Evolutionary conservation across 2,888 invertebrate genomes (phyloP).

Genomic region (Athrips mouffetella): DNA sequence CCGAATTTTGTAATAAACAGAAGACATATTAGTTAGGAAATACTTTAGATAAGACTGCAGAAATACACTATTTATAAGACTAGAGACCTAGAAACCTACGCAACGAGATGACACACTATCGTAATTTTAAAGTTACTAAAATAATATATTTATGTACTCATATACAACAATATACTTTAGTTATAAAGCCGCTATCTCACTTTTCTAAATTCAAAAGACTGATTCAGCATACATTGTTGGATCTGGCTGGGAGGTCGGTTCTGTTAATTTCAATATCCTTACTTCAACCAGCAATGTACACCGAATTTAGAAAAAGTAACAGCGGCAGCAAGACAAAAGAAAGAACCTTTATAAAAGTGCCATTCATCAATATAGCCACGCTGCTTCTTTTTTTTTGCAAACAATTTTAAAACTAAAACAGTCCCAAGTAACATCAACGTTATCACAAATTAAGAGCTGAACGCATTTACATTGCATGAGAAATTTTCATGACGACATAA

Average conservation of each 20-base stretch:
- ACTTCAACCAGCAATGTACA: no score
- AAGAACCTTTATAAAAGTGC: no score
- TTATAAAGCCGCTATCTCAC: no score
- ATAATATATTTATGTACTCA: neutral
- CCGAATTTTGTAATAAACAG: neutral
- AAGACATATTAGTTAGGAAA: neutral
- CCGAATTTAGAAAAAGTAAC: no score
- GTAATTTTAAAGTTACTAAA: neutral
- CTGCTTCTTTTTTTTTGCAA: no score
- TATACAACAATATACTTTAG: neutral
- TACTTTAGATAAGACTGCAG: neutral
- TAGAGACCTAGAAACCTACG: neutral
- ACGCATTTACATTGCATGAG: slow-evolving; percentile 16
- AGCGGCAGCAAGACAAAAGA: no score
- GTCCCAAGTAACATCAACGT: neutral
- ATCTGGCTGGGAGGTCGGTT: no score
- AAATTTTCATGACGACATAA: slow-evolving; percentile 24
- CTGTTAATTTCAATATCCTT: no score
- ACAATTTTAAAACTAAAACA: neutral
- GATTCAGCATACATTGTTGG: no score
- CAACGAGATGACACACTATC: neutral
- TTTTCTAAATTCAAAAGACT: no score
- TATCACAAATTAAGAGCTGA: neutral
- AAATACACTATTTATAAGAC: neutral
- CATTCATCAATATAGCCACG: no score